Base-by-base conservation (phyloP, 2,113 vertebrate genomes). In the Gopherus evgoodei region DNA sequence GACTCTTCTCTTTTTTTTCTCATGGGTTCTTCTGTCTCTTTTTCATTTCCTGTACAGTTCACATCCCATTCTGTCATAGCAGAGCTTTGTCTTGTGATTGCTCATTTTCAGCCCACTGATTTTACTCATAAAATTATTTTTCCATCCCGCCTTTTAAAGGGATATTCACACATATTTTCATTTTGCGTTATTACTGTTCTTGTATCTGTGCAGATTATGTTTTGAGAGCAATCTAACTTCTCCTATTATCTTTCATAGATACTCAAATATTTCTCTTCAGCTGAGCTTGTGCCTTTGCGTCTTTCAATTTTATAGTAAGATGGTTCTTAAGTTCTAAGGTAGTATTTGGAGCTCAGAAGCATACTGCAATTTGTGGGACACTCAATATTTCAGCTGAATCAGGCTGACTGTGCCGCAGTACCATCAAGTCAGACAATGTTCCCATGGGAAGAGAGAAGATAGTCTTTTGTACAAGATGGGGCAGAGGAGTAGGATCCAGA, bases 91-190 rank as follows among this genome's bases (percentile, higher is more conserved):
- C 44, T 62, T 65, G 81, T 95, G 89, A 91, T 54, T 90, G 3
- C 8, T 86, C 88, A 22, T 49, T 94, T 95, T 84, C 56, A 89
- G 10, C 5, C 97, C 69, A 59, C 13, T 86, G 4, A 85, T 84
- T 93, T 79, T 91, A 59, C 24, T 95, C 19, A 76, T 81, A 79
- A 96, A 59, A 84, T 5, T 31, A 4, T 42, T 75, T 95, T 14
- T 59, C 9, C 1, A 83, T 38, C 0, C 14, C 80, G n/a, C 81
- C 93, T 92, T 94, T 89, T 47, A 90, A 85, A 81, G 12, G 81
- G 8, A 4, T 80, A 84, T 85, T 89, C 56, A 53, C 86, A 27
- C 2, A 62, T 19, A 56, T 6, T 92, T 96, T 6, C 50, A 3
- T 56, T 94, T 88, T 56, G 3, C 5, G 59, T 89, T 89, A 25